Evolutionary conservation across 2,113 vertebrate species (phyloP), one percentile per base, ranked within the genome.

Genomic region (Caranx melampygus): DNA sequence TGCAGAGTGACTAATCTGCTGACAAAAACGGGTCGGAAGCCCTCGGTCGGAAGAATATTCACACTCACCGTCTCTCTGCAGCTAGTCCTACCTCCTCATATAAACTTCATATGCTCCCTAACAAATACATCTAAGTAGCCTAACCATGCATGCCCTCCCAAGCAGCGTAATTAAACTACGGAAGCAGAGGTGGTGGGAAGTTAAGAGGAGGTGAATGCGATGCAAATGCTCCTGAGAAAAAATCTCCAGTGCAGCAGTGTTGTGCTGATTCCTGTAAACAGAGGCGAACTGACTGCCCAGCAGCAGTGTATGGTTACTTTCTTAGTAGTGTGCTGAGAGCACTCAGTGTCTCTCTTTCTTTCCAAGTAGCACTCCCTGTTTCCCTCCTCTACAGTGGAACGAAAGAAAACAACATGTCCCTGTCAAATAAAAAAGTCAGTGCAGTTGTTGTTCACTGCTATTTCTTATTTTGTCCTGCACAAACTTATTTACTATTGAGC

Each of bases 221-320:
- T 74, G 45, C 59, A 74, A 71, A 76, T 51, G 44, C 62, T 68
- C 34, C 18, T 60, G 51, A 61, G 68, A 65, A 51, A 81, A 21
- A 61, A 51, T 52, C 54, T 69, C 21, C 15, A 64, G n/a, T 49
- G 83, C 69, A 61, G 65, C 49, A 74, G 72, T 40, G 37, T 52
- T 49, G 35, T 54, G 18, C 69, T 89, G 54, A 37, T 90, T 87
- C 87, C 76, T 57, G 76, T 88, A 90, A 88, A 85, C 69, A 73
- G 66, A 83, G 45, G 47, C 63, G 6, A 58, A 62, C 57, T 76
- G n/a, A 35, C 7, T 63, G 76, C 45, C 68, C 52, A 70, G 84
- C 82, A 66, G 5, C 34, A 79, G 86, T 84, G 85, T 91, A 85
- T 5, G 8, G 81, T 91, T 89, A 79, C 88, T 84, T 90, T 91